Conservation (phyloP, 2,797 vertebrate species). For the Darevskia mixta region DNA sequence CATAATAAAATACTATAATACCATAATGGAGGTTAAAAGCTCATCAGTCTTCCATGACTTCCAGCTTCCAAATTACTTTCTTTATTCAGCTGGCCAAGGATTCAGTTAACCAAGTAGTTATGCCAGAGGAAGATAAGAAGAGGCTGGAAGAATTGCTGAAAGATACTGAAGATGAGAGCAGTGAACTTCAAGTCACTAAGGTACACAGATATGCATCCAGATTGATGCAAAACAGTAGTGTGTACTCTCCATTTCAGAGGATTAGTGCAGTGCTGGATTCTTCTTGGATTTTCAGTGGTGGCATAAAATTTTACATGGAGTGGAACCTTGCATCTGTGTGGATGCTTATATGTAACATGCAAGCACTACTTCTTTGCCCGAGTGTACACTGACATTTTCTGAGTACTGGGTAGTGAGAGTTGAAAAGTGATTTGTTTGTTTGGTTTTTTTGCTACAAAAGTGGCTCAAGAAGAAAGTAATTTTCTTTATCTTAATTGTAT, state of each 20-base stretch:
- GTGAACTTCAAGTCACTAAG: slow-evolving; percentile 75
- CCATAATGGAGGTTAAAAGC: not conserved
- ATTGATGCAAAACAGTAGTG: not conserved
- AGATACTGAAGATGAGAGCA: slow-evolving; percentile 79
- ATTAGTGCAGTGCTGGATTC: not conserved
- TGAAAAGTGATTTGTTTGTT: not conserved
- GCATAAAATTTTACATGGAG: not conserved
- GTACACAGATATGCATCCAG: slow-evolving; percentile 72
- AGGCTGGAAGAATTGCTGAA: slow-evolving; percentile 86
- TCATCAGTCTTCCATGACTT: slow-evolving; percentile 3
- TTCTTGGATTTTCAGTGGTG: not conserved
- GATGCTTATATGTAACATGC: not conserved
- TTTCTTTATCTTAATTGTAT: not conserved
- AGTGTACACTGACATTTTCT: not conserved
- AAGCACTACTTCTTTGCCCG: not conserved
- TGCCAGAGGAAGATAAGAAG: slow-evolving; percentile 86
- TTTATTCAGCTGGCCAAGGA: slow-evolving; percentile 83
- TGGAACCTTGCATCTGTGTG: not conserved
- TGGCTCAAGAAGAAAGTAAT: too few species aligned
- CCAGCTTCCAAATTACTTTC: slow-evolving; percentile 20
- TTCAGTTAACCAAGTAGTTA: slow-evolving; percentile 77
- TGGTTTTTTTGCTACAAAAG: not conserved
- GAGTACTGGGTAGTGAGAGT: not conserved
- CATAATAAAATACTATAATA: not conserved
- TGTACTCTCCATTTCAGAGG: not conserved